These are phyloP conservation scores for Fregata magnificens DNA, from an alignment of 2,113 vertebrate genomes.

Conservation along the genomic window DNA sequence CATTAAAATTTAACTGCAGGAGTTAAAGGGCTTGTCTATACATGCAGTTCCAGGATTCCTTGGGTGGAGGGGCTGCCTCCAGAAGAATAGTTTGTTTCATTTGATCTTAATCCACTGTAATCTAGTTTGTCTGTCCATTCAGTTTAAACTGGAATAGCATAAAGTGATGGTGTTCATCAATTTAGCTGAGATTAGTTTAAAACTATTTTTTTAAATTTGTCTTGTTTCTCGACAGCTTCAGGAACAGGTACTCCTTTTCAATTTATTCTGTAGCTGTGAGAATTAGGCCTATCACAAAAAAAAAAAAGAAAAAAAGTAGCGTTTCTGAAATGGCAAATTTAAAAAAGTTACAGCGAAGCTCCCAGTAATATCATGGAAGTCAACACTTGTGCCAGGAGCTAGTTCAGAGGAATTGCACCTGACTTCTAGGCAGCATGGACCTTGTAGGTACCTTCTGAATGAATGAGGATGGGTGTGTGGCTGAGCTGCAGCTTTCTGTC, in stretches of 20 bases:
- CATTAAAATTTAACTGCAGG: background rate
- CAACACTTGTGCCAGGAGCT: background rate
- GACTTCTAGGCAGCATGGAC: background rate
- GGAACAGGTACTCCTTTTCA: background rate
- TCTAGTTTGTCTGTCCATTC: background rate
- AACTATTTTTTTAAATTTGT: background rate
- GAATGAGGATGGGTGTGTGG: background rate
- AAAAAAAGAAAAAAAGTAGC: background rate
- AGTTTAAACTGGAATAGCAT: background rate
- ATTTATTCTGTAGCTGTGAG: background rate
- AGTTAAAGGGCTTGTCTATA: background rate
- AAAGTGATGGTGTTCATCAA: background rate
- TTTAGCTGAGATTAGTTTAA: background rate
- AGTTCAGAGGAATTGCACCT: background rate
- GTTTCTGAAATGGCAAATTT: background rate
- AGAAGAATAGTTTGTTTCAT: background rate
- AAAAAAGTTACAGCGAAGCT: background rate
- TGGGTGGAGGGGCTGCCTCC: background rate
- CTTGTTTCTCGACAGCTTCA: background rate
- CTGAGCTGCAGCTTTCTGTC: background rate
- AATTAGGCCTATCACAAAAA: background rate
- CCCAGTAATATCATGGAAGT: background rate
- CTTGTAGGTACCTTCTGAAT: background rate
- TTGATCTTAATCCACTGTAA: background rate
- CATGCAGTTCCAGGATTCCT: background rate